A percentile compares a stretch with the other conserved stretches of the same genome.
Evolutionary conservation across 2,113 vertebrate genomes (phyloP).

Genomic region (Pachycephala philippinensis): DNA sequence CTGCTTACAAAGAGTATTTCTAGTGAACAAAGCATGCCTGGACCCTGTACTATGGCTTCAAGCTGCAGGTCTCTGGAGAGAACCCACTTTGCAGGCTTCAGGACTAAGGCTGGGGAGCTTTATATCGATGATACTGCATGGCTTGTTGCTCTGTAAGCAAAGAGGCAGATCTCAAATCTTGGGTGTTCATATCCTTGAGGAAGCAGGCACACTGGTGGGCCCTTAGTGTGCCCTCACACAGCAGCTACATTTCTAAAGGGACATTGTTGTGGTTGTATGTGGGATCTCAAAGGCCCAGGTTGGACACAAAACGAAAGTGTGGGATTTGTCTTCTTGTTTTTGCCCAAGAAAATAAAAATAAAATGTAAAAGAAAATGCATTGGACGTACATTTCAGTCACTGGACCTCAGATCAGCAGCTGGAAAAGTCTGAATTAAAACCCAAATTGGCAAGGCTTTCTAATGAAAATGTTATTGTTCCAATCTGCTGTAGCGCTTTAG

Average conservation of each 20-base stretch:
- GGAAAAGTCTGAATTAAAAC: background rate
- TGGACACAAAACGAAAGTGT: background rate
- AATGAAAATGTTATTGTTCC: background rate
- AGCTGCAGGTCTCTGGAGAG: background rate
- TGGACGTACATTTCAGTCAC: background rate
- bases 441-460: background rate
- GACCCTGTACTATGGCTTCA: background rate
- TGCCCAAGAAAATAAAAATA: background rate
- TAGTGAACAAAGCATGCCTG: background rate
- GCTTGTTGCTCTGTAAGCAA: background rate
- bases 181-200: background rate
- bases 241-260: background rate
- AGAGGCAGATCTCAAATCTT: background rate
- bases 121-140: rapidly evolving
- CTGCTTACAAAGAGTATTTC: background rate
- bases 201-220: background rate
- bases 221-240: background rate
- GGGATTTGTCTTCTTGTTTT: background rate
- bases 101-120: background rate
- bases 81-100: background rate
- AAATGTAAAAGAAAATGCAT: background rate
- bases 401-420: background rate
- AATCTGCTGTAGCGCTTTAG: background rate
- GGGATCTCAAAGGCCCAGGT: background rate
- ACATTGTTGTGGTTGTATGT: rapidly evolving